These are phyloP conservation scores for Oryzias curvinotus DNA, from an alignment of 2,113 vertebrate species.

Conservation along the genomic window DNA sequence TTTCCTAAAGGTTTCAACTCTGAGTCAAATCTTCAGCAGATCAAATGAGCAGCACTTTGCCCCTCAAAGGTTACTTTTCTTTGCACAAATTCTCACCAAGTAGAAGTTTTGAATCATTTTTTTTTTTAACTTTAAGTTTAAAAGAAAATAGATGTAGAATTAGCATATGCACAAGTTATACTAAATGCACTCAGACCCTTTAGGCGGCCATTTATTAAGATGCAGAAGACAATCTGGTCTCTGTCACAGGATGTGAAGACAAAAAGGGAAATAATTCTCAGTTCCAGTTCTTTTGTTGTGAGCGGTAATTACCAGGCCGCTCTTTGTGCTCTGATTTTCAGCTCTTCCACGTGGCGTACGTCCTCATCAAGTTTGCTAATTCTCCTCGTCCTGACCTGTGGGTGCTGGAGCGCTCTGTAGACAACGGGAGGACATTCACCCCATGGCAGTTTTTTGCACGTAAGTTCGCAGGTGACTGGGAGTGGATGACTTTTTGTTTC, in stretches of 20 bases:
- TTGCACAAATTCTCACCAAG: constrained; percentile 39
- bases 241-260: too few relatives aligned
- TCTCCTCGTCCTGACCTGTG: constrained; percentile 94
- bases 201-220: too few relatives aligned
- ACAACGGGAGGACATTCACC: constrained; percentile 86
- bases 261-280: too few relatives aligned
- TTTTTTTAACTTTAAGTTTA: too few relatives aligned
- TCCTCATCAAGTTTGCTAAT: constrained; percentile 95
- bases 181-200: too few relatives aligned
- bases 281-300: constrained; percentile 1
- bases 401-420: constrained; percentile 89
- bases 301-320: constrained; percentile 5
- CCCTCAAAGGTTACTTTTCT: constrained; percentile 14
- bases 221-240: too few relatives aligned
- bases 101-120: constrained; percentile 33
- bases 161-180: too few relatives aligned
- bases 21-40: constrained; percentile 20
- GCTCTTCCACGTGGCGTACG: constrained; percentile 93
- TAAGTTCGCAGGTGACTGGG: constrained; percentile 74
- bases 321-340: constrained; percentile 70
- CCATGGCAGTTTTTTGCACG: constrained; percentile 97
- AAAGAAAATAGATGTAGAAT: too few relatives aligned
- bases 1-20: constrained; percentile 30
- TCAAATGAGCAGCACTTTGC: constrained; percentile 46
- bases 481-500: not conserved